Evolutionary conservation across 2,888 invertebrate genomes (phyloP), one percentile per base, ranked within the genome.

Genomic region (Hoplodrina blanda): DNA sequence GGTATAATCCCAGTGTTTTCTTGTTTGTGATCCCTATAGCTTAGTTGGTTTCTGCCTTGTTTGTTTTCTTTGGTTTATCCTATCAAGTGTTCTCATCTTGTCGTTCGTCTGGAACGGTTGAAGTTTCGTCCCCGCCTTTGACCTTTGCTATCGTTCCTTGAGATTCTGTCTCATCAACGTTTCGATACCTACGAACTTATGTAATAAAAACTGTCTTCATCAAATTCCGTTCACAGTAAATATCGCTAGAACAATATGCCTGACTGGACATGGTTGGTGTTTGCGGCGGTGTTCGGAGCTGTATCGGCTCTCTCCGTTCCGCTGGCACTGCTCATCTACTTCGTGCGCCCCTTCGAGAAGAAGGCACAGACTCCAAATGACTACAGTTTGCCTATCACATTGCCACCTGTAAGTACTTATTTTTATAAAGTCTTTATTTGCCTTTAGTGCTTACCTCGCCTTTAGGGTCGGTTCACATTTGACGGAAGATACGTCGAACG

Each of bases 231-330:
- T 49, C 41, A 55, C 87, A 88, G 87, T 80, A 78, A 70, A 73
- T 73, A 73, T 56, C 66, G 75, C 72, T 80, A 84, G 72, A 76
- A 76, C 78, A 92, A 61, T 76, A 96, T 96, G 96, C 95, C 95
- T 74, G 96, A 96, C 84, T 96, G 95, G 96, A 90, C 92, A 65
- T 95, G 95, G 94, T 83, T 95, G 78, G 78, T 96, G 56, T 69
- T 94, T 25, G 93, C 96, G 5, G 94, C 95, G 62, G 80, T 94
- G 53, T 86, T 94, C 60, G 96, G 96, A 0, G 96, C 95, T 1
- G 77, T 91, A 2, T 90, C 92, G 0, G 93, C 94, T 2, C 87
- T 96, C 71, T 89, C 92, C 0, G 88, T 95, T 13, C 95, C 95
- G 10, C 72, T 94, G 54, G 90, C 87, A 0, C 78, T 96, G 52